phyloP scores from a whole-genome alignment of 2,888 invertebrate species.

The Chrysotoxum bicinctum region DNA sequence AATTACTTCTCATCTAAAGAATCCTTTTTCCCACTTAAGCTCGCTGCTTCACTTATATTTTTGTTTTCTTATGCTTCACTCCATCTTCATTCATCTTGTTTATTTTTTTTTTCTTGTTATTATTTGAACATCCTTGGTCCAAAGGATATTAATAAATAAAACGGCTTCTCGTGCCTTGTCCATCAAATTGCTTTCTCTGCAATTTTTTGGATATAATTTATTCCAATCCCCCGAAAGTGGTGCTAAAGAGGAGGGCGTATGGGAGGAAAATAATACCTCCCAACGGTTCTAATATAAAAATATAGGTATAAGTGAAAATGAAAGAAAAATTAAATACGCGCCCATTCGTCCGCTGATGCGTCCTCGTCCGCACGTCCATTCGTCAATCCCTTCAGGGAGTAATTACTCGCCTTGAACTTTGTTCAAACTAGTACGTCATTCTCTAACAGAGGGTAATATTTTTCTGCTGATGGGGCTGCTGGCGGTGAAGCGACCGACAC shows the following conservation, averaged over 20 bases:
- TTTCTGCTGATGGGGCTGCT: neutral
- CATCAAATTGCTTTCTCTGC: conserved; percentile 39
- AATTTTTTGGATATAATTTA: conserved; percentile 58
- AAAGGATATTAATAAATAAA: conserved; percentile 64
- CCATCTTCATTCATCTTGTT: conserved; percentile 67
- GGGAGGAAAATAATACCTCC: conserved; percentile 24
- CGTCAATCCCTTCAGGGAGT: conserved; percentile 35
- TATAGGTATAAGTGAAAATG: conserved; percentile 3
- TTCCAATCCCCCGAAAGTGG: conserved; percentile 47
- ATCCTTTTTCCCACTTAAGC: conserved; percentile 60
- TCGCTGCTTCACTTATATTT: neutral
- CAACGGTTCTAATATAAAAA: neutral
- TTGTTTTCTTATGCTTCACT: conserved; percentile 12
- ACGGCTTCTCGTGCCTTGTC: conserved; percentile 32
- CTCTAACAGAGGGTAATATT: neutral
- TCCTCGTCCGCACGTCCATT: neutral
- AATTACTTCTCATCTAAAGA: conserved; percentile 66
- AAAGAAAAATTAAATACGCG: conserved; percentile 43
- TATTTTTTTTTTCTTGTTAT: conserved; percentile 1
- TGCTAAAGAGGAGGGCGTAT: neutral
- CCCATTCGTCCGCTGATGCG: neutral
- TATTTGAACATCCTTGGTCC: conserved; percentile 56
- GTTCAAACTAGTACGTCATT: conserved; percentile 61
- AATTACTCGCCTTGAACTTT: conserved; percentile 48
- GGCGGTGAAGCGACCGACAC: neutral